Evolutionary conservation across 2,888 invertebrate genomes (phyloP), one percentile per base, ranked within the genome.

Genomic region (Schrankia costaestrigalis): DNA sequence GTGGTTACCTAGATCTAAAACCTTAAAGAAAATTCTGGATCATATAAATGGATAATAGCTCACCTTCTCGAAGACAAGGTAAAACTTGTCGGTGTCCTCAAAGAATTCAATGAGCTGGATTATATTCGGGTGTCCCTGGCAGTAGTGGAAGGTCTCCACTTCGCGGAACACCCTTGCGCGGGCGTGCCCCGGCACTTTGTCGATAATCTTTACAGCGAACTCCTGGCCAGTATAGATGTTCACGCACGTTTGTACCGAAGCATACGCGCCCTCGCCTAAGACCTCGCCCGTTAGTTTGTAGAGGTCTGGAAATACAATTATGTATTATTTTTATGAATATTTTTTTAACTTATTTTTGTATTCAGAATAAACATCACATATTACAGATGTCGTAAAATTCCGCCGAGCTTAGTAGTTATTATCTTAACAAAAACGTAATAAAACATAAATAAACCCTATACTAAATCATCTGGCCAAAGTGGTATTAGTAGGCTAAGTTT

Each of bases 81-180:
- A 98, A 89, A 98, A 98, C 89, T 94, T 94, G 85, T 96, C 96
- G 69, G 97, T 96, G 89, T 98, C 98, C 89, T 98, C 98, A 84
- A 97, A 97, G 90, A 96, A 97, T 84, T 99, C 98, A 67, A 97
- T 94, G 82, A 99, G 92, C 89, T 98, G 97, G 78, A 99, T 95
- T 85, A 99, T 98, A 84, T 98, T 97, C 46, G 96, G 95, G 89
- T 99, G 98, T 61, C 97, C 97, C 86, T 96, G 95, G 89, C 98
- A 99, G 88, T 98, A 95, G 89, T 98, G 97, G 91, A 99, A 98
- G 56, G 97, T 98, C 90, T 99, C 98, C 71, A 99, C 98, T 88
- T 99, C 99, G 65, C 97, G 96, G 90, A 98, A 97, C 65, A 99
- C 96, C 72, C 98, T 92, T 70, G 94, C 95, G 63, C 98, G 93